phyloP scores from a whole-genome alignment of 2,113 vertebrate genomes.

The Trematomus loennbergii region DNA sequence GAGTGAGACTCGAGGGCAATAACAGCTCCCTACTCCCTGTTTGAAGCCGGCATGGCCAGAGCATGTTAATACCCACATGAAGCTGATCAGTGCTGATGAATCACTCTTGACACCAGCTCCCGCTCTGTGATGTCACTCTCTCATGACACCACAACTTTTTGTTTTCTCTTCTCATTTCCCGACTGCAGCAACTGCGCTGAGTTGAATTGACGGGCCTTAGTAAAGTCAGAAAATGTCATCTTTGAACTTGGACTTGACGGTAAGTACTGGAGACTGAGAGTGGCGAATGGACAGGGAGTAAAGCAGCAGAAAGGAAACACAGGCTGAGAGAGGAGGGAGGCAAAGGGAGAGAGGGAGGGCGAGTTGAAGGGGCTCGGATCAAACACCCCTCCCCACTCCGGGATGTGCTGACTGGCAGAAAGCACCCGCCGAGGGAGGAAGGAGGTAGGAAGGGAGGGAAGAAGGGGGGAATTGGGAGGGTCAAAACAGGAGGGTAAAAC shows the following conservation, averaged over 20 bases:
- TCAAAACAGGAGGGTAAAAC: conserved; percentile 32
- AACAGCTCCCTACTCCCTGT: conserved; percentile 40
- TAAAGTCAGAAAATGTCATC: conserved; percentile 63
- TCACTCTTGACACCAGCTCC: conserved; percentile 55
- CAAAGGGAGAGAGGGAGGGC: conserved; percentile 44
- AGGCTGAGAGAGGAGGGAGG: conserved; percentile 21
- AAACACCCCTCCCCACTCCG: conserved; percentile 48
- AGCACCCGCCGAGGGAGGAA: conserved; percentile 59
- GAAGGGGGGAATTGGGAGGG: conserved; percentile 33
- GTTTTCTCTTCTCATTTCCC: conserved; percentile 34
- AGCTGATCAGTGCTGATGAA: conserved; percentile 50
- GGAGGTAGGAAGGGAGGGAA: conserved; percentile 36
- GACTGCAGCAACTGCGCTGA: conserved; percentile 26
- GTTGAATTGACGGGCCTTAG: conserved; percentile 40
- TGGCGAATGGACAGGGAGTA: conserved; percentile 45
- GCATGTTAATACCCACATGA: conserved; percentile 38
- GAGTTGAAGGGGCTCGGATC: conserved; percentile 54
- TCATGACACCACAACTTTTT: conserved; percentile 24
- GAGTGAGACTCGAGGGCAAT: conserved; percentile 12
- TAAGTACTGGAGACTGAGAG: conserved; percentile 64
- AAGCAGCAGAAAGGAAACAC: conserved; percentile 55
- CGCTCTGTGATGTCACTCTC: conserved; percentile 34
- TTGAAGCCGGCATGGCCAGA: conserved; percentile 39
- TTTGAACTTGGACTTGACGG: conserved; percentile 67
- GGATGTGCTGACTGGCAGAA: conserved; percentile 81